Percentiles rank a stretch among this genome's conserved stretches.
Conservation (phyloP, 2,113 vertebrate genomes). For the Herpetotheres cachinnans region DNA sequence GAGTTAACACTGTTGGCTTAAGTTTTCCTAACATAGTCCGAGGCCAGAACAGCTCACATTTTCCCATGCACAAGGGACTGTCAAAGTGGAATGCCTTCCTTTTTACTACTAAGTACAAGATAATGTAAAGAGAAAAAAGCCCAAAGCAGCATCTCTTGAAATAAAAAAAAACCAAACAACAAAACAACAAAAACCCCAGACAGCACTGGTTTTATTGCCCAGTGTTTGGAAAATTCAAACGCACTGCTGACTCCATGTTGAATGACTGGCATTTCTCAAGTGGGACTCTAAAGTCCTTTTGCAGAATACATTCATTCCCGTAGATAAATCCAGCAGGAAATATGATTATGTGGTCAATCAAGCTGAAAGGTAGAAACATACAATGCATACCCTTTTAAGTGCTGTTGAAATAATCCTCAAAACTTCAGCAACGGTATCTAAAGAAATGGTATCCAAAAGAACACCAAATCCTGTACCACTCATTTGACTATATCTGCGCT, state of each 20-base stretch:
- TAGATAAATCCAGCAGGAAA: neutral
- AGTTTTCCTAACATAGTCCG: neutral
- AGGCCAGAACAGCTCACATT: neutral
- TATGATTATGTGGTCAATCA: neutral
- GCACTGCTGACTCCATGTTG: neutral
- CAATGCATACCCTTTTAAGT: neutral
- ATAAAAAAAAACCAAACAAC: neutral
- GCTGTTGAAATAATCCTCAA: neutral
- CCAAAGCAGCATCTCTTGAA: neutral
- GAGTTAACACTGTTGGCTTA: neutral
- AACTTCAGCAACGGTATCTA: neutral
- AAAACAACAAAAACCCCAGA: no score
- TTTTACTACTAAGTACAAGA: neutral
- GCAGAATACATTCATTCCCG: neutral
- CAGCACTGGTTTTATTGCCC: neutral
- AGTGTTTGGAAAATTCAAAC: neutral
- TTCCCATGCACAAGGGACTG: neutral
- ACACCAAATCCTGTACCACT: neutral
- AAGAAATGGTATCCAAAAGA: neutral
- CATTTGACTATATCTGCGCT: neutral
- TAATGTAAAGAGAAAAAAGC: neutral
- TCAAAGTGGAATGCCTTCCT: neutral
- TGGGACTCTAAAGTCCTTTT: neutral
- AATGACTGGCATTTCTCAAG: neutral
- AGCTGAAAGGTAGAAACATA: neutral